These are phyloP conservation scores for Muntiacus reevesi DNA, from an alignment of 2,113 vertebrate genomes.

Conservation along the genomic window DNA sequence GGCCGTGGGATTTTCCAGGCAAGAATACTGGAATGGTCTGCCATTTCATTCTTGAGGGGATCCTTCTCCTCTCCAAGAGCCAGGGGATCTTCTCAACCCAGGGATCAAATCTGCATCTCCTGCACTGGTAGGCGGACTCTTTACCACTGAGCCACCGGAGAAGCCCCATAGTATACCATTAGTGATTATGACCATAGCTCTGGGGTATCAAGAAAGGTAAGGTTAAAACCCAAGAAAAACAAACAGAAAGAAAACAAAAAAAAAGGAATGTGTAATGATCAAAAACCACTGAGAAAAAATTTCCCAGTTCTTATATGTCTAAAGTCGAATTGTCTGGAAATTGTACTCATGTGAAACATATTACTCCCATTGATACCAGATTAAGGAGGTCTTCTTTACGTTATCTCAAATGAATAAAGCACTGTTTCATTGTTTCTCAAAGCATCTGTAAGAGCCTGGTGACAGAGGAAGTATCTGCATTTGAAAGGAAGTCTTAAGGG, in stretches of 20 bases:
- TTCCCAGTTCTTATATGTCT: background rate
- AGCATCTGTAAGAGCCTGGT: background rate
- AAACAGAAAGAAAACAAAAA: background rate
- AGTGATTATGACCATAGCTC: background rate
- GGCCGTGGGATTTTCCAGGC: background rate
- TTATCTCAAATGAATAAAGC: slow-evolving; percentile 53
- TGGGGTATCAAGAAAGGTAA: background rate
- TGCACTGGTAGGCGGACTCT: background rate
- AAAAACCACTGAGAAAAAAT: background rate
- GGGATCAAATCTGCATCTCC: background rate
- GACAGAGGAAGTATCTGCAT: slow-evolving; percentile 45
- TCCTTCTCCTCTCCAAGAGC: background rate
- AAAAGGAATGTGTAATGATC: background rate
- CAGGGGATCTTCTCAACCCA: background rate
- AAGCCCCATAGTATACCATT: background rate
- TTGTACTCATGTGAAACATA: slow-evolving; percentile 28
- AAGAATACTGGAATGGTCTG: background rate
- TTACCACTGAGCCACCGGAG: background rate
- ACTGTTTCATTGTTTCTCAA: slow-evolving; percentile 53
- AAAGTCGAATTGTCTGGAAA: background rate
- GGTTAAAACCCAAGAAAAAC: background rate
- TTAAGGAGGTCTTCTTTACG: background rate
- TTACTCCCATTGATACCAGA: slow-evolving; percentile 14
- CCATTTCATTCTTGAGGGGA: background rate
- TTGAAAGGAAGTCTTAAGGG: slow-evolving; percentile 60